Conservation (phyloP, 1,140 invertebrate genomes). For the Asobara japonica region DNA sequence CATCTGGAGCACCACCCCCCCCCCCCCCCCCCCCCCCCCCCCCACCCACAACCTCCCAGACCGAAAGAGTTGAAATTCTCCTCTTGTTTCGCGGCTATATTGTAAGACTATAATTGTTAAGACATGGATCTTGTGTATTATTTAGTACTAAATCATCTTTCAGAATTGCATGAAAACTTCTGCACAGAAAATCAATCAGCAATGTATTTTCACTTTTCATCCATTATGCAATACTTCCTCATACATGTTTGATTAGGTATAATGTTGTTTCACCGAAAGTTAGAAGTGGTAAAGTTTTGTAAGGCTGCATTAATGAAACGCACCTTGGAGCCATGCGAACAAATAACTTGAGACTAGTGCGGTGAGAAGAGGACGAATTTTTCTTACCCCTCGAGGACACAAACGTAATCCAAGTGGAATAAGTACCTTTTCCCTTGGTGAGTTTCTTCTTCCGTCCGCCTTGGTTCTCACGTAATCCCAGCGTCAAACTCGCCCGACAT, state of each 20-base stretch:
- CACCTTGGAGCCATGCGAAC: neutral
- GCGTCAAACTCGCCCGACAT: constrained; percentile 34
- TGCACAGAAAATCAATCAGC: too few relatives aligned
- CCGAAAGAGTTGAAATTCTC: too few relatives aligned
- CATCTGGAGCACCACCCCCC: too few relatives aligned
- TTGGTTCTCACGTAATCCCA: constrained; percentile 25
- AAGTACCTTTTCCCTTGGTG: constrained; percentile 29
- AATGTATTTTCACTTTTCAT: neutral
- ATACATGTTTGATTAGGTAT: neutral
- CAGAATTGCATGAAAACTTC: too few relatives aligned
- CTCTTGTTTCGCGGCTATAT: too few relatives aligned
- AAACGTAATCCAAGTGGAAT: constrained; percentile 39
- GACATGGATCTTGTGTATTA: too few relatives aligned
- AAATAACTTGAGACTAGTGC: constrained; percentile 1
- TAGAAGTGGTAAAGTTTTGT: neutral
- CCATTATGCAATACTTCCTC: neutral
- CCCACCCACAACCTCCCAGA: too few relatives aligned
- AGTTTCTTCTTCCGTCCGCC: neutral
- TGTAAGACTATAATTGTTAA: too few relatives aligned
- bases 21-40: too few relatives aligned
- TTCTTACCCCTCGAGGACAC: constrained; percentile 27
- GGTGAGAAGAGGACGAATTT: constrained; percentile 18
- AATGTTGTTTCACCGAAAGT: neutral
- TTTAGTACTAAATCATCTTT: too few relatives aligned
- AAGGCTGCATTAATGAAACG: neutral